Evolutionary conservation across 2,113 vertebrate genomes (phyloP), one percentile per base, ranked within the genome.

Genomic region (Tichodroma muraria): DNA sequence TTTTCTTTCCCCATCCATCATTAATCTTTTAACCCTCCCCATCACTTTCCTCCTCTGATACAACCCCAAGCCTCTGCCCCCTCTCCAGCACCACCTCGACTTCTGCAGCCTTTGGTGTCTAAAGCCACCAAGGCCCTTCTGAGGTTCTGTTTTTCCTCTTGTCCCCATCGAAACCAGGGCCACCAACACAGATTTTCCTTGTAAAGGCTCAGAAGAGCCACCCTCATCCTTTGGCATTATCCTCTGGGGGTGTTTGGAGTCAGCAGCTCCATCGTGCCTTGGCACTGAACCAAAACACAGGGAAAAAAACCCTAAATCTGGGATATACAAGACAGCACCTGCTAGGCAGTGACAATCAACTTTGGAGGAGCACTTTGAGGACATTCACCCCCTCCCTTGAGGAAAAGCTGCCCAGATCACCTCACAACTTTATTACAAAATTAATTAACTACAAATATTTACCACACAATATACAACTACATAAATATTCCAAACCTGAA

Each of bases 391-490:
- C 8, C 50, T 66, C 33, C 65, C 7, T 25, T 49, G 22, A 44
- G 38, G 17, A 49, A 72, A 65, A 9, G 23, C 33, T 24, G 23
- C n/a, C 11, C 28, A 63, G 25, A 75, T 68, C 30, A 8, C 49
- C 15, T 33, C 21, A 24, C 19, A 35, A 18, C 33, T 19, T 35
- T 10, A 18, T 47, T 6, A 14, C 13, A 25, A 22, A 54, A 4
- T 7, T 33, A 53, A 63, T 81, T 52, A 68, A 40, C 13, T 12
- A 31, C 24, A 60, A 84, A 24, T 38, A 42, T 38, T 68, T 44
- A n/a, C 25, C 1, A 1, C 21, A 23, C 19, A 52, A 8, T 16
- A 2, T 1, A 12, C 1, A 50, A 8, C 7, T 10, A 9, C 23
- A 10, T 4, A 56, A 84, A 45, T 31, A 71, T 17, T 54, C 11